A percentile compares a stretch with the other conserved stretches of the same genome.
phyloP scores from a whole-genome alignment of 2,888 invertebrate genomes.

The Paralinhomoeus sp. region DNA sequence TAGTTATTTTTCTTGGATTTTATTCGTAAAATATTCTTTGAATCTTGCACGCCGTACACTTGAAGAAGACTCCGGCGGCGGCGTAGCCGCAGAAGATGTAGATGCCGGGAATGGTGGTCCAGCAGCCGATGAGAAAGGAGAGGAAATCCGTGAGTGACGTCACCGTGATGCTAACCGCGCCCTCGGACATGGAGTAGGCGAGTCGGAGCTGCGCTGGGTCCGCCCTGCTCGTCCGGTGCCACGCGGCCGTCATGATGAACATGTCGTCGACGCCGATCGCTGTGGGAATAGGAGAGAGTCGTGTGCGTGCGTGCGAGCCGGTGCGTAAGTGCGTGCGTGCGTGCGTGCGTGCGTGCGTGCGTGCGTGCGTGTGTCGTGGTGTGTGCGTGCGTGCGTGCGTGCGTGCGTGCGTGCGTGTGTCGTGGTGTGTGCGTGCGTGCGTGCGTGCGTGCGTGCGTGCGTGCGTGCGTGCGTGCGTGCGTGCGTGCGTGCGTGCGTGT shows the following conservation, averaged over 20 bases:
- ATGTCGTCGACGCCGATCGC: conserved; percentile 38
- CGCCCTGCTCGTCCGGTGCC: conserved; percentile 54
- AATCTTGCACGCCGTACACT: conserved; percentile 38
- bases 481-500: too few species aligned
- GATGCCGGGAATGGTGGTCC: conserved; percentile 76
- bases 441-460: too few species aligned
- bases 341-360: too few species aligned
- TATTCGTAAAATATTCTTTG: not conserved
- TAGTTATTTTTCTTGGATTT: too few species aligned
- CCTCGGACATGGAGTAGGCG: conserved; percentile 66
- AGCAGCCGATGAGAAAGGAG: conserved; percentile 66
- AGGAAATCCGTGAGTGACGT: conserved; percentile 77
- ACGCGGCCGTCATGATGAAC: conserved; percentile 84
- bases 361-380: too few species aligned
- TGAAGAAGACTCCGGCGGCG: conserved; percentile 68
- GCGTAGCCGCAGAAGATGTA: conserved; percentile 85
- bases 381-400: too few species aligned
- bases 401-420: too few species aligned
- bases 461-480: too few species aligned
- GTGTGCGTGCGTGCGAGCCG: too few species aligned
- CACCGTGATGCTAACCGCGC: conserved; percentile 80
- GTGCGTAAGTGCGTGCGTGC: too few species aligned
- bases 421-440: too few species aligned
- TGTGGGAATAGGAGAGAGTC: too few species aligned
- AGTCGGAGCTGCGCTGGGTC: conserved; percentile 54